phyloP scores from a whole-genome alignment of 2,888 invertebrate species.

The Fabriciana adippe region DNA sequence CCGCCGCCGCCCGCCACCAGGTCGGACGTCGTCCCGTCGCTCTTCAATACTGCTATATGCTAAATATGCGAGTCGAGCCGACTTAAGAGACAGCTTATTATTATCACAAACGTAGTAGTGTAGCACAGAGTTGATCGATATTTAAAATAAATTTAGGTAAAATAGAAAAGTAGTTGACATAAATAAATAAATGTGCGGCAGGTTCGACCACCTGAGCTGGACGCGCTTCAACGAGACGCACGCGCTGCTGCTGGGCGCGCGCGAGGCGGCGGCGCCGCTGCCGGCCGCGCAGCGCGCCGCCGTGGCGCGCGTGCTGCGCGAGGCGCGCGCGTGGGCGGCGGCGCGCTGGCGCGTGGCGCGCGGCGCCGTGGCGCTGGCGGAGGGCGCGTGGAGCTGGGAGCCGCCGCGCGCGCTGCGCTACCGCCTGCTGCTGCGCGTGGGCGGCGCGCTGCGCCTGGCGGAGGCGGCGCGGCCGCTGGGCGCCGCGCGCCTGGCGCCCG shows the following conservation, averaged over 20 bases:
- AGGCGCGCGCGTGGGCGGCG: conserved; percentile 29
- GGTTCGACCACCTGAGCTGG: conserved; percentile 91
- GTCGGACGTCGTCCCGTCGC: conserved; percentile 29
- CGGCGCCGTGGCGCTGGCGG: conserved; percentile 44
- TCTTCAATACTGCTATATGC: too few relatives aligned
- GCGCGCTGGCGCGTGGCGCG: conserved; percentile 21
- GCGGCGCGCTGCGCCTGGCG: conserved; percentile 83
- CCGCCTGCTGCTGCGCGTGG: conserved; percentile 84
- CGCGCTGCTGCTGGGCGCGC: conserved; percentile 90
- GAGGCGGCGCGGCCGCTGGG: conserved; percentile 93
- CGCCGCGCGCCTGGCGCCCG: conserved; percentile 92
- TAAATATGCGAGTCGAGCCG: too few relatives aligned
- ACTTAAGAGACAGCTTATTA: too few relatives aligned
- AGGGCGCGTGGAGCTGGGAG: conserved; percentile 51
- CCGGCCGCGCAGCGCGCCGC: conserved; percentile 63
- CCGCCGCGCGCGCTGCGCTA: conserved; percentile 34
- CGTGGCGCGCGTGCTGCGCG: conserved; percentile 53
- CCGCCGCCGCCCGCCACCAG: conserved; percentile 80
- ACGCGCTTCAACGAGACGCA: conserved; percentile 93
- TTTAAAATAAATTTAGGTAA: too few relatives aligned
- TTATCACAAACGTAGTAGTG: too few relatives aligned
- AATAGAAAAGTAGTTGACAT: too few relatives aligned
- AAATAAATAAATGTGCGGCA: conserved; percentile 24
- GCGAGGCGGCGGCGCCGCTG: conserved; percentile 83
- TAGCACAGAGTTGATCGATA: too few relatives aligned